Conservation (phyloP, 2,113 vertebrate genomes). For the Typhlomys cinereus region DNA sequence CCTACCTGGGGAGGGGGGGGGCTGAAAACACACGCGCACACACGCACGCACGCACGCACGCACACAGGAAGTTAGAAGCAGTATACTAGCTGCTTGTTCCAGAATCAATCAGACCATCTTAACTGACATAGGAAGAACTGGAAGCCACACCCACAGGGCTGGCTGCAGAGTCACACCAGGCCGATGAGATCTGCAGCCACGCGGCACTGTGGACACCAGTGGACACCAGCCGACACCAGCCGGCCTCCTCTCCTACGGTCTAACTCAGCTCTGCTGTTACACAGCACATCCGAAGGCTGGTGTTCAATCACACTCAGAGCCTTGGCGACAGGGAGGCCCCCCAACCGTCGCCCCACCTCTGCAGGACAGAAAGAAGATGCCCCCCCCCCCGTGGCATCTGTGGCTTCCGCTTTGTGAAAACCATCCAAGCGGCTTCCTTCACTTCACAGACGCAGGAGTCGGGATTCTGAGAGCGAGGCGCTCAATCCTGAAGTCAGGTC, state of each 20-base stretch:
- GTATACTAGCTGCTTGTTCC: not conserved
- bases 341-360: not conserved
- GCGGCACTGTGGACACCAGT: no score
- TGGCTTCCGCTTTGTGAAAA: not conserved
- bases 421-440: not conserved
- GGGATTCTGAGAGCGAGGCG: not conserved
- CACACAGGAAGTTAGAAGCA: not conserved
- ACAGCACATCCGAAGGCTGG: not conserved
- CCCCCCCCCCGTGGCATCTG: not conserved
- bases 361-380: not conserved
- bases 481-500: not conserved
- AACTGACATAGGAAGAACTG: not conserved
- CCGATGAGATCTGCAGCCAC: fast-evolving
- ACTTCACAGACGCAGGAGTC: not conserved
- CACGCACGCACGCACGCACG: no score
- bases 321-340: not conserved
- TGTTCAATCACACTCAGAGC: not conserved
- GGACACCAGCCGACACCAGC: no score
- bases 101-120: not conserved
- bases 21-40: no score
- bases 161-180: fast-evolving
- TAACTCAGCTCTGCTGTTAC: not conserved
- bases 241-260: not conserved
- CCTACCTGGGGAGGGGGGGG: not conserved
- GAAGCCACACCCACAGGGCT: not conserved